phyloP scores from a whole-genome alignment of 2,888 invertebrate genomes.

The Meloe dianella region DNA sequence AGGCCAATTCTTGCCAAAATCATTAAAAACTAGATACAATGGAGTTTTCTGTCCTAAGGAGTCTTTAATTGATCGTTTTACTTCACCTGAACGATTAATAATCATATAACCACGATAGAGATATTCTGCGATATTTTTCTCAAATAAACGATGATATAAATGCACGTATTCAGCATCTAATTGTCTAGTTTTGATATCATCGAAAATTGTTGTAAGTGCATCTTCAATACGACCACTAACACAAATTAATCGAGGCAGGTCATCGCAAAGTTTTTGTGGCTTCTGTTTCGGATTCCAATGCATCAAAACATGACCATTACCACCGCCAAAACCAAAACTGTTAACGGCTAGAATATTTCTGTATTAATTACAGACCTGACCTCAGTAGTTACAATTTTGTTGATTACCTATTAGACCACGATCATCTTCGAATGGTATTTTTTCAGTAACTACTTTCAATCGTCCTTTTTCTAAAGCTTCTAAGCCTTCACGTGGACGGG shows the following conservation, averaged over 20 bases:
- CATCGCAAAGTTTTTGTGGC: constrained; percentile 66
- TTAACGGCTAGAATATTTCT: constrained; percentile 74
- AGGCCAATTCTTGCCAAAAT: constrained; percentile 90
- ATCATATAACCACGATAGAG: constrained; percentile 11
- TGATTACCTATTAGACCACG: constrained; percentile 76
- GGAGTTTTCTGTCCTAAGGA: constrained; percentile 15
- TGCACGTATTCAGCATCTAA: constrained; percentile 38
- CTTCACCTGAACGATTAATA: constrained; percentile 56
- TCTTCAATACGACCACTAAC: constrained; percentile 83
- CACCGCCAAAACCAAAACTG: constrained; percentile 94
- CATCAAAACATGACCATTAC: constrained; percentile 77
- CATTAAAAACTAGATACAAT: constrained; percentile 75
- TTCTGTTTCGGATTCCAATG: constrained; percentile 67
- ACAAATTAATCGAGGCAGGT: constrained; percentile 74
- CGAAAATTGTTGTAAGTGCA: constrained; percentile 70
- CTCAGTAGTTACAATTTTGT: background rate
- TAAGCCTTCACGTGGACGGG: constrained; percentile 60
- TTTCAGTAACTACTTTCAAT: constrained; percentile 75
- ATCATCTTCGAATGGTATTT: constrained; percentile 65
- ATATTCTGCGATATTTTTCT: constrained; percentile 36
- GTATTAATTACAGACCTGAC: background rate
- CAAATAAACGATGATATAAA: constrained; percentile 49
- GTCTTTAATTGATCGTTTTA: constrained; percentile 30
- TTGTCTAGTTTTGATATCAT: constrained; percentile 59
- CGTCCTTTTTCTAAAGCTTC: constrained; percentile 68